Base-by-base conservation (phyloP, 2,888 invertebrate species). In the Idaea biselata region DNA sequence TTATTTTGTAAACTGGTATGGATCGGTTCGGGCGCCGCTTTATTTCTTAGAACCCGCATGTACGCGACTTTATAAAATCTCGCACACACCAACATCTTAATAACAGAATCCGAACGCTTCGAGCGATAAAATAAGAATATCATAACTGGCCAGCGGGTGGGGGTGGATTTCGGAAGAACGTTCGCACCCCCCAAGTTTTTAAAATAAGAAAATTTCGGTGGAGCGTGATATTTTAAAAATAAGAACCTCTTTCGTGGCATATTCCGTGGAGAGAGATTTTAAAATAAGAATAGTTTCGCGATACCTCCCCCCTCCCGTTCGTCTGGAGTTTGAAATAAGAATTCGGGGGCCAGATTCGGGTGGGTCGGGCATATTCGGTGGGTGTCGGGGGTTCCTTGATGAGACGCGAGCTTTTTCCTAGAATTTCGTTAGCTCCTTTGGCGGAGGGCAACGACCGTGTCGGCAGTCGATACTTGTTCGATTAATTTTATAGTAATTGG, bases 181-280 rank as follows among this genome's bases (percentile, higher is more conserved):
- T 88, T 88, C 87, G 86, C 87, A 86, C 87, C 86, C 83, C 83
- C 81, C 82, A 84, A 86, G 84, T 88, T 89, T 88, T 89, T 86
- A 90, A 92, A 91, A 89, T 87, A 88, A 88, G 91, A 91, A 91
- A 91, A 91, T 91, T 91, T 91, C 85, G 91, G 90, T 90, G 87
- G 89, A 91, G 90, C 91, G 91, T 91, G 91, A 91, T 92, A 92
- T 92, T 92, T 91, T 91, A 88, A 91, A 91, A 91, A 91, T 89
- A 89, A 91, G 87, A 90, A 89, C 87, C 88, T 90, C 90, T 89
- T 88, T 89, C 89, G 91, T 87, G 89, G 88, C 89, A 90, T 91
- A 91, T 91, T 91, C 91, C 91, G 90, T 88, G 86, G 91, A 89
- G 91, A 89, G 87, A 89, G 89, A 89, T 91, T 91, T 90, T 91